Evolutionary conservation across 2,888 invertebrate genomes (phyloP), one percentile per base, ranked within the genome.

Genomic region (Drosophila rubida): DNA sequence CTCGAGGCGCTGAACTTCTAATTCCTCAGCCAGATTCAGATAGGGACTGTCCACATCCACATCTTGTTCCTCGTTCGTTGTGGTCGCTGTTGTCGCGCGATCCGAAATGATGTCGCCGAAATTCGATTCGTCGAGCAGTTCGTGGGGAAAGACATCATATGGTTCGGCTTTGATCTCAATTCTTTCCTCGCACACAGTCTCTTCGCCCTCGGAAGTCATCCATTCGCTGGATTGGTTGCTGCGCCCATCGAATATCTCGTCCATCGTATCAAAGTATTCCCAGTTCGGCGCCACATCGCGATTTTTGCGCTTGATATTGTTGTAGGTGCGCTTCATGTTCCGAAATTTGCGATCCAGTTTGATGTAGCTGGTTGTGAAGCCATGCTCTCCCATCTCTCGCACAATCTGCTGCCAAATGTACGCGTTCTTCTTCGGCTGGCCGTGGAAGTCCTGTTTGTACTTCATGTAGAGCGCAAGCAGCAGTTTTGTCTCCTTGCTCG

Each of bases 301-400:
- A 2, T 54, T 49, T 8, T 23, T 37, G 0, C 44, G 42, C 11
- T 69, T 68, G n/a, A 61, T 69, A 22, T 37, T 44, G 9, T 35
- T 53, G 19, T 69, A 68, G 4, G 68, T 68, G 7, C 61, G 61
- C 23, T 44, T 69, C 69, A 68, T 69, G 14, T 68, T 68, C 3
- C 68, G 61, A 14, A 68, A 44, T 14, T 68, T 68, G 4, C 69
- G 11, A 49, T 68, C 68, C 48, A 69, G 13, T 13, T 27, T 69
- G 3, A 69, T 54, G 7, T 61, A 69, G 16, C 14, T 50, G 6
- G 62, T 32, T 13, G 22, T 16, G 44, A 45, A 8, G 9, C 68
- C 68, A 4, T 27, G 11, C 2, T 45, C 30, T 8, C 44, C 14
- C 14, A 68, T 37, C 5, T 68, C 61, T 0, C 11, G 0, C 2